A percentile compares a stretch with the other conserved stretches of the same genome.
Conservation (phyloP, 1,140 invertebrate genomes). For the Fragariocoptes setiger region DNA sequence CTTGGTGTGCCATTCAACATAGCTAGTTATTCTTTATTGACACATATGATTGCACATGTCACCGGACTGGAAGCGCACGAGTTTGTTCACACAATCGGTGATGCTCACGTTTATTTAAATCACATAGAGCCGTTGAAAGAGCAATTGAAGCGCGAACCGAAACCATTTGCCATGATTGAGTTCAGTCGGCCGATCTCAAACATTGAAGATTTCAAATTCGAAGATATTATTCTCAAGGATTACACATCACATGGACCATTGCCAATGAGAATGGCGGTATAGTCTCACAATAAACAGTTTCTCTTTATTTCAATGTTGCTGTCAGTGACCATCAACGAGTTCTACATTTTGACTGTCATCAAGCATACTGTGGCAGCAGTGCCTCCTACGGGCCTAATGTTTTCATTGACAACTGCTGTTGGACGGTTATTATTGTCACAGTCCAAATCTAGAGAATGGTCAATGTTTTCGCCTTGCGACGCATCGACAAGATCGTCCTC, state of each 20-base stretch:
- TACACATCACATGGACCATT: conserved; percentile 76
- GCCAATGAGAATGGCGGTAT: conserved; percentile 85
- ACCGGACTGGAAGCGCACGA: conserved; percentile 65
- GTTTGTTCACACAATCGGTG: conserved; percentile 81
- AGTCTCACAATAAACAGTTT: conserved; percentile 13
- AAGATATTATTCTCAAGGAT: conserved; percentile 54
- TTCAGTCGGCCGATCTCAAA: conserved; percentile 33
- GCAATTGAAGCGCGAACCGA: conserved; percentile 46
- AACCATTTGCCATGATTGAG: conserved; percentile 44
- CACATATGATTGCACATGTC: conserved; percentile 81
- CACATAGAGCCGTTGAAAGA: conserved; percentile 52
- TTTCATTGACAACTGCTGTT: conserved; percentile 13
- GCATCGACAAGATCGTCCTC: conserved; percentile 40
- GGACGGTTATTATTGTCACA: conserved; percentile 9
- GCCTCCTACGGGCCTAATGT: conserved; percentile 14
- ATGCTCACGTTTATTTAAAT: conserved; percentile 81
- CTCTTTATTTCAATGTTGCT: too few species aligned
- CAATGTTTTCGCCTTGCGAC: conserved; percentile 26
- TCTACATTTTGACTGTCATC: neutral
- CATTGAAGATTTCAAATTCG: conserved; percentile 62
- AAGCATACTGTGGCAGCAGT: neutral
- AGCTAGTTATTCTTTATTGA: conserved; percentile 75
- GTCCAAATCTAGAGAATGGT: conserved; percentile 21
- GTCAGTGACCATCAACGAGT: too few species aligned
- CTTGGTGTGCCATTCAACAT: conserved; percentile 96